Base-by-base conservation (phyloP, 2,797 vertebrate genomes). In the Squalus acanthias region DNA sequence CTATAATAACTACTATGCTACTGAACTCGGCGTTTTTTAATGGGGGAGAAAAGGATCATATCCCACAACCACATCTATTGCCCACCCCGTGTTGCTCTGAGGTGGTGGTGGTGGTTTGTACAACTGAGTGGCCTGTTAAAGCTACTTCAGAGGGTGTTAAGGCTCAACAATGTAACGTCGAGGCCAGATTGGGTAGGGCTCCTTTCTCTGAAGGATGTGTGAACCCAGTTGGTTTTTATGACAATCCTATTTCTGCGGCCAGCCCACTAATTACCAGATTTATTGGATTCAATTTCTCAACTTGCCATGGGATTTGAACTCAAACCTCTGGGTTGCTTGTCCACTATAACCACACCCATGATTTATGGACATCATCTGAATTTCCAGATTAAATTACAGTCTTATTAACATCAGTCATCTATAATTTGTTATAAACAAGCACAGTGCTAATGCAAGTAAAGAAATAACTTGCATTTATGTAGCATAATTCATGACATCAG, bases 261-360 rank as follows among this genome's bases (percentile, higher is more conserved):
- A 60, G 26, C 12, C 57, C 88, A n/a, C 53, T 89, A 89, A 85
- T 60, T 89, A 53, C 53, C 17, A 85, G 79, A 85, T 50, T 85
- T 24, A 85, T 85, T 85, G 29, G 57, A 63, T 91, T 63, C 88
- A 57, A 91, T 91, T 63, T 63, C 88, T 63, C 88, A 91, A 91
- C 3, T 13, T n/a, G 53, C 29, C 26, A 15, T 91, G 53, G 53
- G 29, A 91, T 91, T 91, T 57, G 29, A 91, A 63, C 57, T 63
- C 29, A 29, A n/a, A 60, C 2, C 88, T 63, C 57, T 50, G 82
- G 82, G 39, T 50, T 85, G 82, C 46, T 63, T 63, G 29, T 7
- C 29, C 29, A 63, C 53, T 6, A 63, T 91, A 63, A 91, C 46
- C 39, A 50, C 20, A 50, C 13, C 89, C 53, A n/a, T 60, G 29